These are phyloP conservation scores for Dreissena polymorpha DNA, from an alignment of 1,140 invertebrate species.

Conservation along the genomic window DNA sequence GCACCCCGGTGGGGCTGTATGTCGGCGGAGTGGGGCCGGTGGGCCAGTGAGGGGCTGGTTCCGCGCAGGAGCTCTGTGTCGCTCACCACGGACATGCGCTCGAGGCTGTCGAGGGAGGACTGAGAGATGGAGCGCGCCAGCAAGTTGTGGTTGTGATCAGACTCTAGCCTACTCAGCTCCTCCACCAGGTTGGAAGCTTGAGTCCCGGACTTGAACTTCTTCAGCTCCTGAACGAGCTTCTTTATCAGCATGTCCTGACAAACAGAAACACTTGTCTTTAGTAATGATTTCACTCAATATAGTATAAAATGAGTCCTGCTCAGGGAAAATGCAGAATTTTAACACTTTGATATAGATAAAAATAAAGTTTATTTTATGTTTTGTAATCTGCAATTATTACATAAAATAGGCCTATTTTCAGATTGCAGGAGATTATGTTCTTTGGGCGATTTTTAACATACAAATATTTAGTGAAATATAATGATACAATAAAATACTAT, in stretches of 20 bases:
- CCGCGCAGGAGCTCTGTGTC: conserved; percentile 49
- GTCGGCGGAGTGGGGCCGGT: conserved; percentile 45
- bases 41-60: neutral
- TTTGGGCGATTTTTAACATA: too few species aligned
- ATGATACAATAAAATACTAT: too few species aligned
- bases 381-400: too few species aligned
- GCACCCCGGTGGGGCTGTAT: conserved; percentile 26
- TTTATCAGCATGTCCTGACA: conserved; percentile 65
- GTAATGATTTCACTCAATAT: too few species aligned
- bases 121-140: conserved; percentile 46
- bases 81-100: conserved; percentile 45
- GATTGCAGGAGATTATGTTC: too few species aligned
- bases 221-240: conserved; percentile 62
- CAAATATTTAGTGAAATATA: too few species aligned
- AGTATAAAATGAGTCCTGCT: too few species aligned
- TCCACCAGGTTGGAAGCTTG: conserved; percentile 58
- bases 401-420: too few species aligned
- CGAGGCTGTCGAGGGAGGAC: conserved; percentile 50
- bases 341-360: too few species aligned
- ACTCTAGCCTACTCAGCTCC: conserved; percentile 60
- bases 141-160: conserved; percentile 47
- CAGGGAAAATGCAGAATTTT: too few species aligned
- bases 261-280: too few species aligned
- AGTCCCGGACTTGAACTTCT: conserved; percentile 41
- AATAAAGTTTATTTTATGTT: too few species aligned